A percentile compares a stretch with the other conserved stretches of the same genome.
Conservation (phyloP, 2,888 invertebrate genomes). For the Mechanitis mazaeus region DNA sequence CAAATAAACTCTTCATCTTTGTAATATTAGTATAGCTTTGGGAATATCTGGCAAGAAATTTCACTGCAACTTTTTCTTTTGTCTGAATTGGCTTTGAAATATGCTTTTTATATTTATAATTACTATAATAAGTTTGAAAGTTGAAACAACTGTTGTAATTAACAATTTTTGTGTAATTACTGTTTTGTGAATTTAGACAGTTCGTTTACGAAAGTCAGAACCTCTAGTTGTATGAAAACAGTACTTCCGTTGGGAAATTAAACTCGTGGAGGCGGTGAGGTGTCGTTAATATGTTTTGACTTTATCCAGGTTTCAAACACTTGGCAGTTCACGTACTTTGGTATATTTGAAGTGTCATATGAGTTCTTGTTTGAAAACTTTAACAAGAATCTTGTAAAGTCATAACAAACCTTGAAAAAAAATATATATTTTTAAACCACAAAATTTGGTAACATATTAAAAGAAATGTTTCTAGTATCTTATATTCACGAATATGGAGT, state of each 20-base stretch:
- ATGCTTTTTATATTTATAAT: background rate
- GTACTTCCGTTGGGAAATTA: constrained; percentile 68
- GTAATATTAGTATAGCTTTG: too few species aligned
- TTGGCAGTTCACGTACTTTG: background rate
- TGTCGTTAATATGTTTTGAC: constrained; percentile 66
- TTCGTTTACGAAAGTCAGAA: constrained; percentile 12
- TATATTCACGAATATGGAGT: constrained; percentile 43
- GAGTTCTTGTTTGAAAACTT: too few species aligned
- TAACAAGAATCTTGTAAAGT: too few species aligned
- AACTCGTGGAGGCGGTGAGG: constrained; percentile 50
- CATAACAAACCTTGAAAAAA: too few species aligned
- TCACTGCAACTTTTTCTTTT: background rate
- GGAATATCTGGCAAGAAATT: background rate
- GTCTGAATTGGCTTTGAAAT: background rate
- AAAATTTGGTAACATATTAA: background rate
- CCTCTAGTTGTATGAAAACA: constrained; percentile 34
- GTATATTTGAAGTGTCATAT: too few species aligned
- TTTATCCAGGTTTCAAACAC: constrained; percentile 19
- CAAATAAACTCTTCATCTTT: too few species aligned
- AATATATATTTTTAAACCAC: too few species aligned
- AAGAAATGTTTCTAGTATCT: constrained; percentile 29
- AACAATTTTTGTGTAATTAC: constrained; percentile 15
- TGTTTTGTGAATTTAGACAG: constrained; percentile 21
- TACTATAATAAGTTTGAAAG: background rate
- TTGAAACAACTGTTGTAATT: background rate